Base-by-base conservation (phyloP, 1,140 invertebrate species). In the Heliconius himera region DNA sequence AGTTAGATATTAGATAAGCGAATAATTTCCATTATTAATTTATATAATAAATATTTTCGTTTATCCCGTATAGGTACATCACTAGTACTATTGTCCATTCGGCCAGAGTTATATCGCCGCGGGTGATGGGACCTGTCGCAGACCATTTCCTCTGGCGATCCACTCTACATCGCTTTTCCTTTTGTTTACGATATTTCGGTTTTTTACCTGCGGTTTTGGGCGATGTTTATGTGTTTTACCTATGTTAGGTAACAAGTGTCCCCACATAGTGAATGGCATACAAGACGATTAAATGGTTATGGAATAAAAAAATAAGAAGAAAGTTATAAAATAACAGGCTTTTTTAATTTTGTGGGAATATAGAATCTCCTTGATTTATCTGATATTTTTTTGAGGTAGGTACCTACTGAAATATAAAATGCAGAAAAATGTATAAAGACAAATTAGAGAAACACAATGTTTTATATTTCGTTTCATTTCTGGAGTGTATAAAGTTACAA, bases 111-210 rank as follows among this genome's bases (percentile, higher is more conserved):
- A 83, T 81, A 81, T 73, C 71, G 75, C 73, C 77, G 46, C 70
- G 75, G 81, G 81, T 79, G 76, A 79, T 77, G 81, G 73, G 82
- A 74, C 79, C 82, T 81, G 81, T 84, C 80, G 82, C 79, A 81
- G 75, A 79, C 84, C 76, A 82, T 87, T 86, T 83, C 82, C 83
- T 81, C 78, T 82, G 76, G 78, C 79, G 76, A 83, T 85, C 79
- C 83, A 83, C 83, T 86, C 76, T 46, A 75, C 78, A 76, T n/a
- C 66, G 79, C 36, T 77, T 78, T 77, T 74, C 81, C 73, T 79
- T 78, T 81, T 82, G 81, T 79, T 79, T 78, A 79, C 79, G 77
- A 81, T 81, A 83, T 83, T 84, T 81, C 73, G 66, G 79, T 33
- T 66, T 74, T 70, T 26, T 71, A 77, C 76, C 76, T 75, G 49